Evolutionary conservation across 2,797 vertebrate genomes (phyloP), one percentile per base, ranked within the genome.

Genomic region (Meriones psammophilus): DNA sequence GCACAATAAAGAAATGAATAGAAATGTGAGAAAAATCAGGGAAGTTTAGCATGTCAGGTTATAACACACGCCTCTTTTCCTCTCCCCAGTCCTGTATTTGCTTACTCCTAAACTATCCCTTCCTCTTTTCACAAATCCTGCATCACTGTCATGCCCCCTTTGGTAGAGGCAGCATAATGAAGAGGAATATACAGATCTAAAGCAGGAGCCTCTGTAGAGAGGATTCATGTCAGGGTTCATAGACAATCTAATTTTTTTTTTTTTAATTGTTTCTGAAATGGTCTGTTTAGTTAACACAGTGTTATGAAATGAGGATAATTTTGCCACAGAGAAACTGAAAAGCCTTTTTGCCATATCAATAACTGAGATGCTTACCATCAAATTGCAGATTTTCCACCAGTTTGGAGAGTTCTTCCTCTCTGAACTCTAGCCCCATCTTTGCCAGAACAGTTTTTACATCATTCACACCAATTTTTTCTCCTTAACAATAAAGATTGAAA

Each of bases 331-430:
- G 60, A 79, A 74, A n/a, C 64, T 17, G 62, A 71, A 92, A 88
- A n/a, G 3, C 69, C 15, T 50, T 60, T 39, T 74, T 12, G 30
- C 74, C 30, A 42, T 6, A 79, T 42, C 3, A 50, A 5, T 79
- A 86, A 76, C 78, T 91, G 74, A 91, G 89, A 96, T 64, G 13
- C 95, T 95, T 87, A 97, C 97, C 94, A 68, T 95, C 92, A 24
- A 87, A 68, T 18, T 39, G 69, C 9, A 88, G 79, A 81, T 26
- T 60, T 90, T 88, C 92, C 42, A 93, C 33, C 36, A 94, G 68
- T 88, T 97, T 89, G 60, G 81, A 84, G 46, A 74, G 62, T 90
- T 96, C 83, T 88, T 89, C 68, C 42, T 96, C 76, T 71, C 93
- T 94, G 68, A 93, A 92, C 17, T 93, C 71, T 76, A 96, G 28